Base-by-base conservation (phyloP, 2,797 vertebrate species). In the Cynodonichthys magdalenae region DNA sequence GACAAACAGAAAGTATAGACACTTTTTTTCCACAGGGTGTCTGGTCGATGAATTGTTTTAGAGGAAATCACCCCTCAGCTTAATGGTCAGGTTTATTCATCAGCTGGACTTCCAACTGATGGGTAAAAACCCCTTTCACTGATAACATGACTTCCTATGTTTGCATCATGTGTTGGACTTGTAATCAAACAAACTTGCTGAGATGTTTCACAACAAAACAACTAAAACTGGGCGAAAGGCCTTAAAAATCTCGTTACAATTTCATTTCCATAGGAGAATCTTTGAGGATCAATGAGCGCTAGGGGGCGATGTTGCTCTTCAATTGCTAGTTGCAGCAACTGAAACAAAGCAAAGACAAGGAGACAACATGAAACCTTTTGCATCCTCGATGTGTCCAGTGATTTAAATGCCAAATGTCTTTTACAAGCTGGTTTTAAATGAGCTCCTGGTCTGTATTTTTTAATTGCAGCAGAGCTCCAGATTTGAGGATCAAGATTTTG, bases 1-100 rank as follows among this genome's bases (percentile, higher is more conserved):
- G 86, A 90, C 93, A 88, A 92, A 89, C 80, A 89, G 80, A 92
- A 92, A 93, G 95, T 87, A 87, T 93, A 92, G 93, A 94, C 94
- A 90, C 91, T 93, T 93, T 92, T n/a, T 24, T 2, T 90, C 93
- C 93, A 84, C 85, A 88, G 93, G 85, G 94, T 94, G 94, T 95
- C 93, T 92, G 91, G 85, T 92, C 94, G 93, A 95, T 96, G 94
- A 94, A 96, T 95, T 94, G 89, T 88, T 88, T 82, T 18, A 90
- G 85, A 90, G 89, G 87, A 87, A 90, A 87, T 89, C 84, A 74
- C 89, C 89, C 89, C 86, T 87, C 27, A 86, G 85, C 85, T 55
- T 44, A 85, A 90, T 91, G 91, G 79, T 92, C 90, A 90, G 87
- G 76, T 91, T 92, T 91, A 89, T 89, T 92, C 88, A 83, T 71